These are phyloP conservation scores for Trypoxylus dichotomus DNA, from an alignment of 1,140 invertebrate species.

Conservation along the genomic window DNA sequence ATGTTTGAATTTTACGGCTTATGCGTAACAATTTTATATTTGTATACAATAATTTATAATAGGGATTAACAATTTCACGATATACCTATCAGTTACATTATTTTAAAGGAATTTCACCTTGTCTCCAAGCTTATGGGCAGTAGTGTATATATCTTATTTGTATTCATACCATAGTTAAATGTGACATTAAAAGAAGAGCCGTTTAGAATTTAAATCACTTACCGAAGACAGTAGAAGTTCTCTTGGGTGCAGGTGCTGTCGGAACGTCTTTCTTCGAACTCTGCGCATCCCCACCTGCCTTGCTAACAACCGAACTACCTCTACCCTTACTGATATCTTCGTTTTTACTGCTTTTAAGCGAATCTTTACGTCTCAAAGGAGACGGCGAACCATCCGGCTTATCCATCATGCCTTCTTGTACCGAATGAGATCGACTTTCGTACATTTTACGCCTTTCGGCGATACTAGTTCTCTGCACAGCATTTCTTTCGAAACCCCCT, in stretches of 20 bases:
- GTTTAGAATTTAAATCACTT: constrained; percentile 40
- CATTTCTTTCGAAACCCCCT: constrained; percentile 56
- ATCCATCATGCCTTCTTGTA: constrained; percentile 63
- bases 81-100: too few species aligned
- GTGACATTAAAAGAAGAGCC: not conserved
- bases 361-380: constrained; percentile 60
- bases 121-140: too few species aligned
- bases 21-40: too few species aligned
- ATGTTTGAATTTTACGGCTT: too few species aligned
- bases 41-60: too few species aligned
- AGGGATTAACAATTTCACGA: too few species aligned
- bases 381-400: constrained; percentile 70
- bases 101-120: too few species aligned
- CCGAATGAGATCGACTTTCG: constrained; percentile 59
- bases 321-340: constrained; percentile 58
- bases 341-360: constrained; percentile 48
- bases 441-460: constrained; percentile 77
- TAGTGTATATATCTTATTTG: too few species aligned
- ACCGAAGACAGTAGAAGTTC: constrained; percentile 86
- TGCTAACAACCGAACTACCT: constrained; percentile 57
- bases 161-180: too few species aligned
- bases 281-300: constrained; percentile 56
- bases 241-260: constrained; percentile 64
- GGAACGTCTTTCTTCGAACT: constrained; percentile 50
- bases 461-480: constrained; percentile 68